Base-by-base conservation (phyloP, 2,113 vertebrate genomes). In the Crotalus horridus region DNA sequence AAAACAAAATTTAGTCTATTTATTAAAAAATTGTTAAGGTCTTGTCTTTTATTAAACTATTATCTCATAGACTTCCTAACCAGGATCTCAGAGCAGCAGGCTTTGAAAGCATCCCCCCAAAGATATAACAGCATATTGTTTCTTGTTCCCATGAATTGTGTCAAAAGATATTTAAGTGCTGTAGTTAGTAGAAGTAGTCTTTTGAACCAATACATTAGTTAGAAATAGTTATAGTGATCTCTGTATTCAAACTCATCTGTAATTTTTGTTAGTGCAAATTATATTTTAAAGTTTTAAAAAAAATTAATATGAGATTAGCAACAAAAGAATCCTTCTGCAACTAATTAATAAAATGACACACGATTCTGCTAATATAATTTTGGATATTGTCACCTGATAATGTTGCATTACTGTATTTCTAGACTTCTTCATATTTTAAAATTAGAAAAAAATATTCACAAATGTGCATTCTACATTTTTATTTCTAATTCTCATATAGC, bases 171-270 rank as follows among this genome's bases (percentile, higher is more conserved):
- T 87, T 93, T 94, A 89, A 90, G 89, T 92, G 90, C 96, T 95
- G 74, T 87, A 95, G 87, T 93, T 95, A 95, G 95, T 96, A 48
- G 6, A 48, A 48, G 24, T 61, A 26, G 59, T 88, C 92, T 94
- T 94, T 92, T 85, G 64, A 93, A 96, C 95, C 92, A 92, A 69
- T 69, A 69, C 11, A n/a, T n/a, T 69, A 69, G 1, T 26, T n/a
- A 69, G 11, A 69, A 13, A 69, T n/a, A 69, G 33, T 91, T 89
- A 93, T 94, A 94, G 95, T 93, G 89, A 93, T 93, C 96, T 96
- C 96, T 95, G 92, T 91, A 93, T 96, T 93, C 94, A 95, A 85
- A 94, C 92, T 93, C 94, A 95, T 81, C 85, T 95, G 94, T 91
- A 95, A 92, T 56, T 96, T 91, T 95, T 93, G 24, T 91, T 88